Percentiles rank a stretch among this genome's conserved stretches.
These are phyloP conservation scores for Gopherus evgoodei DNA, from an alignment of 2,113 vertebrate species.

Conservation along the genomic window DNA sequence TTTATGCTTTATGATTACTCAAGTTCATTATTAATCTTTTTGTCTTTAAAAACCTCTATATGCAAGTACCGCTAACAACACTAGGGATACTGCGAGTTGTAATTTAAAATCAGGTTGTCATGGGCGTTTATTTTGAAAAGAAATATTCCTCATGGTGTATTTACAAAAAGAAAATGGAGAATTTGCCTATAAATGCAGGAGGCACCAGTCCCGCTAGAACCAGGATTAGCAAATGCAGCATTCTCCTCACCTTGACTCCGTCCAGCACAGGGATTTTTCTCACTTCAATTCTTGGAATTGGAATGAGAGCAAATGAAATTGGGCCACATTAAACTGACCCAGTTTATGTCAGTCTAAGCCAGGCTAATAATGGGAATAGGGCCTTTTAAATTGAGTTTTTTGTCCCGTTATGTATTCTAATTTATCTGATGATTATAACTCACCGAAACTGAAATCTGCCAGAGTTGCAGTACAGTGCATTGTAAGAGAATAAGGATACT, in stretches of 20 bases:
- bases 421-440: neutral
- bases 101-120: neutral
- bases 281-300: conserved; percentile 28
- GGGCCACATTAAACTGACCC: conserved; percentile 28
- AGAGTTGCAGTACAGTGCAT: conserved; percentile 13
- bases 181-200: neutral
- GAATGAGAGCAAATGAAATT: conserved; percentile 12
- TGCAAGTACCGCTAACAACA: conserved; percentile 45
- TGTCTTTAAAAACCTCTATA: conserved; percentile 61
- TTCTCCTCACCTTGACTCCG: neutral
- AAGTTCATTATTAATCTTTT: conserved; percentile 54
- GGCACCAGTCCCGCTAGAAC: neutral
- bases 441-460: conserved; percentile 22
- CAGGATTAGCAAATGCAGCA: conserved; percentile 27
- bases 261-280: conserved; percentile 22
- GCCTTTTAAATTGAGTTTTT: conserved; percentile 17
- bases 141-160: rapidly evolving
- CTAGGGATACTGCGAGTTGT: neutral
- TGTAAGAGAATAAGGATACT: conserved; percentile 29
- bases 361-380: neutral
- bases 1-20: neutral
- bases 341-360: neutral
- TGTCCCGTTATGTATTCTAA: conserved; percentile 6
- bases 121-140: neutral
- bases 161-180: neutral